A percentile compares a stretch with the other conserved stretches of the same genome.
phyloP scores from a whole-genome alignment of 2,888 invertebrate genomes.

The Cheilosia pagana region DNA sequence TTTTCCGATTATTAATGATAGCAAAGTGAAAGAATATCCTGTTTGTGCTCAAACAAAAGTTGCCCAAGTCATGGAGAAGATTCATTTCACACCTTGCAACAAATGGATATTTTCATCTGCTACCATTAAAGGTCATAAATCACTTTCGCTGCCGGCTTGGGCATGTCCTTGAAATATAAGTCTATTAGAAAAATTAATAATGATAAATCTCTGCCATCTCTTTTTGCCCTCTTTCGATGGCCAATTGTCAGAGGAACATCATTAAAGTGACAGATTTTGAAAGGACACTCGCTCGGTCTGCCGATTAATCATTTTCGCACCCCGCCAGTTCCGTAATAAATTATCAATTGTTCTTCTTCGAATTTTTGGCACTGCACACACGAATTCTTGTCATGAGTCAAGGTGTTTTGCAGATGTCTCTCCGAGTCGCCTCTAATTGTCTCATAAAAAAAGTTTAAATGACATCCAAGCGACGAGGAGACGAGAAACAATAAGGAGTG shows the following conservation, averaged over 20 bases:
- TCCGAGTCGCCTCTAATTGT: constrained; percentile 31
- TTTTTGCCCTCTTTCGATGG: constrained; percentile 31
- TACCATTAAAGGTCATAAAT: constrained; percentile 63
- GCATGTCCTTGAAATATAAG: constrained; percentile 56
- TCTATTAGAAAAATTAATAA: constrained; percentile 49
- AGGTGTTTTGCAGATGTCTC: constrained; percentile 63
- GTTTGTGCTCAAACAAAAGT: constrained; percentile 35
- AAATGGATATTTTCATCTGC: constrained; percentile 51
- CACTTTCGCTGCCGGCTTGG: constrained; percentile 48
- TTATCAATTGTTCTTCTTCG: constrained; percentile 3
- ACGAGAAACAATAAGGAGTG: constrained; percentile 57
- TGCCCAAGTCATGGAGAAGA: constrained; percentile 44
- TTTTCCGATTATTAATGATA: constrained; percentile 55
- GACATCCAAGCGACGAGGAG: constrained; percentile 23
- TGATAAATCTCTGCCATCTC: constrained; percentile 60
- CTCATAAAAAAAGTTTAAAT: constrained; percentile 50
- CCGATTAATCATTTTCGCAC: constrained; percentile 72
- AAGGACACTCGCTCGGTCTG: constrained; percentile 45
- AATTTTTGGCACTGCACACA: constrained; percentile 4
- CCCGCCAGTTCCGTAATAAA: constrained; percentile 28
- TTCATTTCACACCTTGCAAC: constrained; percentile 36
- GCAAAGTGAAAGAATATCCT: constrained; percentile 19
- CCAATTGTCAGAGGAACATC: constrained; percentile 58
- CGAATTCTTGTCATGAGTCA: constrained; percentile 24
- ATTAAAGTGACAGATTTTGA: constrained; percentile 71